These are phyloP conservation scores for Taeniopygia guttata DNA, from an alignment of 2,797 vertebrate species.

Conservation along the genomic window DNA sequence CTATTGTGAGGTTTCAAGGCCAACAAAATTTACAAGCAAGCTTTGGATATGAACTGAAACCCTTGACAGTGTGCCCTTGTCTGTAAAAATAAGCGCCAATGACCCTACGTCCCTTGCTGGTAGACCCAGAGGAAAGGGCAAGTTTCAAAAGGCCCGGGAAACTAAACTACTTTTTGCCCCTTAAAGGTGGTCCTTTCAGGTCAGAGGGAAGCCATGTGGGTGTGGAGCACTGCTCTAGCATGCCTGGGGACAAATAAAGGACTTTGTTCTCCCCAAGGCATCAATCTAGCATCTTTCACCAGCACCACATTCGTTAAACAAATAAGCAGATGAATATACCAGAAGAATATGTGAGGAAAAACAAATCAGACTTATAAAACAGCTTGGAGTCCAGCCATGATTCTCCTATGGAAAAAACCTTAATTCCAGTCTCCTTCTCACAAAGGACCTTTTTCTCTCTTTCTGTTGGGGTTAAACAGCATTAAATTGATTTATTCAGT, in stretches of 20 bases:
- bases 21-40: not conserved
- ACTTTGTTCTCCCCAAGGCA: constrained; percentile 14
- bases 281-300: constrained; percentile 29
- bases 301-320: constrained; percentile 3
- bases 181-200: constrained; percentile 65
- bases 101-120: constrained; percentile 2
- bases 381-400: constrained; percentile 25
- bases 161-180: not conserved
- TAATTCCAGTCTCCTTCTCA: not conserved
- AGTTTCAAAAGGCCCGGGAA: not conserved
- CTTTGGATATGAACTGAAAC: not conserved
- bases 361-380: not conserved
- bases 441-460: constrained; percentile 6
- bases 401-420: constrained; percentile 1
- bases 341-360: not conserved
- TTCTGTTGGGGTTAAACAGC: not conserved
- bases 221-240: not conserved
- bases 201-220: not conserved
- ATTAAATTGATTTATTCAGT: constrained; percentile 47
- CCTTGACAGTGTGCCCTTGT: constrained; percentile 23
- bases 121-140: constrained; percentile 24
- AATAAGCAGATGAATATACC: constrained; percentile 44
- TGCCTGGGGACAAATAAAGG: constrained; percentile 20
- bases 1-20: constrained; percentile 9
- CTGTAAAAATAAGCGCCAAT: constrained; percentile 41